Evolutionary conservation across 2,113 vertebrate genomes (phyloP), one percentile per base, ranked within the genome.

Genomic region (Nycticryphes semicollaris): DNA sequence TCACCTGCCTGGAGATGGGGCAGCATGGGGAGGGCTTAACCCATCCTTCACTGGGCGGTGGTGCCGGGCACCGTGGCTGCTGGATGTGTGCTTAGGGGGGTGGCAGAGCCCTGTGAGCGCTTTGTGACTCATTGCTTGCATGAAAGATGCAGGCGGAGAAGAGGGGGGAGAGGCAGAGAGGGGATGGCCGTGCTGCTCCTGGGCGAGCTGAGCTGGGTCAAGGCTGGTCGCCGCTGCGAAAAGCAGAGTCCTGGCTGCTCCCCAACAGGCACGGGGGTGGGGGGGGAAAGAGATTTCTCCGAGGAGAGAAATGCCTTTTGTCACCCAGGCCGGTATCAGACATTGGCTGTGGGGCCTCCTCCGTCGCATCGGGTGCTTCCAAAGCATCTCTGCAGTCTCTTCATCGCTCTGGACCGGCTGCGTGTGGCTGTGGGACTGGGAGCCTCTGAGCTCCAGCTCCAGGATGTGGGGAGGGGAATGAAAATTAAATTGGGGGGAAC

Each of bases 21-120:
- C 85, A 79, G 21, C 6, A 3, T 2, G 9, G 62, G 56, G 75
- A 0, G 9, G 1, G 43, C 5, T 78, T 45, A 50, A 89, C 90
- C 82, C 7, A 0, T 78, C 66, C 60, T 67, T 73, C 1, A 7
- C 80, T 0, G 5, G 47, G 35, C 7, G 8, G 35, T 0, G 62
- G 6, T 20, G 33, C n/a, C 0, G 0, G 56, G 70, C 3, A 6
- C 57, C 2, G 3, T 0, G 17, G 31, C 21, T 24, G 43, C 57
- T 6, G 59, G 37, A 3, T 63, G 76, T 1, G 3, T 37, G 74
- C 23, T 50, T 3, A n/a, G n/a, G 28, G 50, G 67, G 79, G 33
- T 5, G n/a, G n/a, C 3, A 2, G 51, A 88, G 68, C 62, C 41
- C 57, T n/a, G 31, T 10, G 2, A 56, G 67, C 0, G 22, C 39